Evolutionary conservation across 2,797 vertebrate species (phyloP), one percentile per base, ranked within the genome.

Genomic region (Dendrocincla fuliginosa): DNA sequence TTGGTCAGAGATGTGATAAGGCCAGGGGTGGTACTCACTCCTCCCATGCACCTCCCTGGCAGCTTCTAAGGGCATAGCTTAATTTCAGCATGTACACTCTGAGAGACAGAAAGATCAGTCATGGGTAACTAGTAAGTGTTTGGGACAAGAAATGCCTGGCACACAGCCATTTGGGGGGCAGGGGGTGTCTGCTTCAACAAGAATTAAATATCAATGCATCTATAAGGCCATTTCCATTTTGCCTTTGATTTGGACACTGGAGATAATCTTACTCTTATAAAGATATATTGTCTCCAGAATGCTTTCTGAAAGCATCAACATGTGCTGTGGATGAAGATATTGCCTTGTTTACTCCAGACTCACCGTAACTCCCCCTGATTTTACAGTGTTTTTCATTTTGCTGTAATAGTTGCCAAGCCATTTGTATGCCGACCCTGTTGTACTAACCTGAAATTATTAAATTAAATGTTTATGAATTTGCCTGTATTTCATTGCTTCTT

Each of bases 371-470:
- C 19, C 53, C 50, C 4, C n/a, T 16, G 32, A 1, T 78, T 95
- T 85, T 49, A 60, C 67, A 42, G 56, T 12, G 50, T 63, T 92
- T 91, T 33, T 63, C 32, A 46, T 55, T 83, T 92, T 90, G 61
- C 67, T 87, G 37, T 63, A 67, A 39, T 1, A 69, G 37, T 69
- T 22, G 30, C 67, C 77, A 77, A 94, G n/a, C 60, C 41, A 80
- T 90, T 69, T 37, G 50, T 57, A 42, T 61, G 37, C 57, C 63
- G 93, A 60, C 42, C 46, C 50, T 69, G 76, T 92, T 93, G 49
- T 87, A 74, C 91, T 93, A 96, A 93, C 93, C 89, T 87, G 76
- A 93, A 96, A 91, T 96, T 95, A 96, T 93, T 92, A 91, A 91
- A 96, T 90, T 39, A 77, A 81, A 39, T 67, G 81, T 77, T 95